Evolutionary conservation across 2,888 invertebrate genomes (phyloP), one percentile per base, ranked within the genome.

Genomic region (Plagodis pulveraria): DNA sequence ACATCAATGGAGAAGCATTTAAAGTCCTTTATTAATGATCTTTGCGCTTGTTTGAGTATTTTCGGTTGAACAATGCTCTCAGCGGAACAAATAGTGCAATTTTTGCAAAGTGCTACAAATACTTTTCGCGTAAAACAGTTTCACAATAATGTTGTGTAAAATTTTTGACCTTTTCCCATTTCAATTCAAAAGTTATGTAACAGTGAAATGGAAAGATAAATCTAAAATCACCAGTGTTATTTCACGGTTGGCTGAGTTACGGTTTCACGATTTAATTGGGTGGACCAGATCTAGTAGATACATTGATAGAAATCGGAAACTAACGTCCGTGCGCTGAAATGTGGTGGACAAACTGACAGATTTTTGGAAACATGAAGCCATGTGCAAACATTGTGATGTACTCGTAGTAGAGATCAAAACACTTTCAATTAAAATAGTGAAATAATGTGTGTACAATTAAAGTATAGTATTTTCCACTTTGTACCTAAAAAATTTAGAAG

Each of bases 281-380:
- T 55, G 58, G n/a, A 54, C 46, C 49, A 60, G 56, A 60, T 60
- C 56, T 51, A 11, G 40, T 45, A 60, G 67, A 67, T 67, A 65
- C 63, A 66, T 66, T 62, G 63, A 65, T 66, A 63, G 57, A 64
- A 63, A 63, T 65, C 57, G 65, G 62, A 59, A 58, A 58, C 65
- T 57, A 56, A 58, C 54, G 58, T 63, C 60, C 54, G 44, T 42
- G 45, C 22, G 58, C 35, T 56, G 51, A 54, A 57, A 63, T 60
- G 54, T 56, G 59, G 63, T 43, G 33, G 42, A 50, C 50, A 49
- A 59, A 49, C 52, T 61, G 60, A 61, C 65, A 50, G 65, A 57
- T 49, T 59, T 61, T 70, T 67, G 67, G 70, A 68, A 48, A 59
- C 50, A 38, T n/a, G n/a, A n/a, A 52, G 60, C 67, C 67, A 65